Percentiles rank a stretch among this genome's conserved stretches.
Conservation (phyloP, 2,113 vertebrate species). For the Serilophus lunatus region DNA sequence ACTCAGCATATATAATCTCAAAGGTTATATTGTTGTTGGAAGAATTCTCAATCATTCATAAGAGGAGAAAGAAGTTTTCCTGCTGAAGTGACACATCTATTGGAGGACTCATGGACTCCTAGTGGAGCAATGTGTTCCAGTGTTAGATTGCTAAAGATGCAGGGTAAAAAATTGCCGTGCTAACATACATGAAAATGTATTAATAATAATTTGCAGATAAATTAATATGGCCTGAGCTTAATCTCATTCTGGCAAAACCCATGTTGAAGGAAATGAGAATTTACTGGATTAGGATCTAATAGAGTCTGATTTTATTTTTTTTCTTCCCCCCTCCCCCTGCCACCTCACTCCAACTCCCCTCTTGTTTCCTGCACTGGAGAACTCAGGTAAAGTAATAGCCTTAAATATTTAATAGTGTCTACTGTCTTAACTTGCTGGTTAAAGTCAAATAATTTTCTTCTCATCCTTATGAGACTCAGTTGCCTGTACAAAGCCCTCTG, state of each 20-base stretch:
- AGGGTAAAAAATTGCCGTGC: neutral
- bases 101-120: neutral
- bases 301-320: neutral
- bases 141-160: neutral
- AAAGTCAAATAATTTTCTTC: neutral
- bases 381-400: neutral
- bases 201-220: slow-evolving; percentile 15
- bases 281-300: neutral
- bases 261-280: slow-evolving; percentile 23
- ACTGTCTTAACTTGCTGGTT: neutral
- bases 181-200: neutral
- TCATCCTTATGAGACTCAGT: neutral
- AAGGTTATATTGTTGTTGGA: neutral
- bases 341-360: neutral
- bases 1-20: neutral
- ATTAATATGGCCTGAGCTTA: neutral
- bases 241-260: neutral
- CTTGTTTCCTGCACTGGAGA: neutral
- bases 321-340: rapidly evolving
- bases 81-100: neutral
- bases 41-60: neutral
- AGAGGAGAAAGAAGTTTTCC: neutral
- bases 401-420: neutral
- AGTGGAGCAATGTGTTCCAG: neutral
- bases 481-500: neutral